Conservation (phyloP, 30 jellyfish, hydroid and myxozoan genomes). For the Aurelia coerulea region DNA sequence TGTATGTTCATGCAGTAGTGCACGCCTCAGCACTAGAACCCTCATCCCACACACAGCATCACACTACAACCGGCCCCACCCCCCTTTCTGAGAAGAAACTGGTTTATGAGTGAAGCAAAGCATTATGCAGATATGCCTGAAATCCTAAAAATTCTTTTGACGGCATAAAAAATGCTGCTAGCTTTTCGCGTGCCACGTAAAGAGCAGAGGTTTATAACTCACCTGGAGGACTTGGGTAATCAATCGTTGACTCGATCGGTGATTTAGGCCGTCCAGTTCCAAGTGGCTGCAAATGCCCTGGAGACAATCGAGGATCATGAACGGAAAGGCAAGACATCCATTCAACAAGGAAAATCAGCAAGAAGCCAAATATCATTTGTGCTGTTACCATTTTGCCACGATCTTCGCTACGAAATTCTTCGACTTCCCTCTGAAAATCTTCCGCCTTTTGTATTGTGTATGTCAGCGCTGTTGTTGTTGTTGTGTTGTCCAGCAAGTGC, state of each 20-base stretch:
- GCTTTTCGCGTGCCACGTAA: not conserved
- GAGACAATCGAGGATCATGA: conserved; percentile 75
- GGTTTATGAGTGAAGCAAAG: too few species aligned
- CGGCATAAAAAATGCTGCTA: not conserved
- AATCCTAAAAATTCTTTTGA: not conserved
- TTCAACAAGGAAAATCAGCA: not conserved
- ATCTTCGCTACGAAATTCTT: not conserved
- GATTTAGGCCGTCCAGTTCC: conserved; percentile 69
- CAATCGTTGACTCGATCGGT: conserved; percentile 56
- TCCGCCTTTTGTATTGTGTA: not conserved
- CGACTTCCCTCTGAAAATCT: not conserved
- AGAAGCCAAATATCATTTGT: not conserved
- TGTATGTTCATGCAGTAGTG: too few species aligned
- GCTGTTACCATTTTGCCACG: not conserved
- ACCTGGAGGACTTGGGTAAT: conserved; percentile 78
- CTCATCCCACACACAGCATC: too few species aligned
- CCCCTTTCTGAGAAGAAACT: too few species aligned
- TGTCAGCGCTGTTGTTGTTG: too few species aligned
- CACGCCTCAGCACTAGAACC: too few species aligned
- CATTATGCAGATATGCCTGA: not conserved
- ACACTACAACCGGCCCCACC: too few species aligned
- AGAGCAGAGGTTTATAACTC: too few species aligned
- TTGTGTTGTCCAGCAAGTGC: too few species aligned
- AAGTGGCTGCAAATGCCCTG: conserved; percentile 78
- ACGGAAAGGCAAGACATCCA: conserved; percentile 35